Evolutionary conservation across 2,797 vertebrate species (phyloP).

Genomic region (Alexandromys oeconomus): DNA sequence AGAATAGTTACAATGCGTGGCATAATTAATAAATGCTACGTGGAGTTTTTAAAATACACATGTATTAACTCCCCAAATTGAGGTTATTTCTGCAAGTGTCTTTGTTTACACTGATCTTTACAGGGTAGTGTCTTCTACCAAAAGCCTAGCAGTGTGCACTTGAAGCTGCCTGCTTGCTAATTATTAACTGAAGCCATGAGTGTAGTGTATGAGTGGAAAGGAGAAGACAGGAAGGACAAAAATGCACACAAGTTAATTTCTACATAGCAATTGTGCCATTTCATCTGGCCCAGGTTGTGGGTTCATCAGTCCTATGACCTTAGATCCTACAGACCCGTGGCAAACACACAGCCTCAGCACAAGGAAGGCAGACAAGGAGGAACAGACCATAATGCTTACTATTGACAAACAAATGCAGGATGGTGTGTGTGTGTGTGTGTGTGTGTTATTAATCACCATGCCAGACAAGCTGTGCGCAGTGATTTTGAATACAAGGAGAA

Average conservation of each 20-base stretch:
- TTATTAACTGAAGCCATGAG: not conserved
- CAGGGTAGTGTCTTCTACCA: not conserved
- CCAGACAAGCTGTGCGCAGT: rapidly evolving
- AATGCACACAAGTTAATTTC: not conserved
- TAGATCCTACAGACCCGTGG: not conserved
- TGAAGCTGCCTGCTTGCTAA: not conserved
- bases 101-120: not conserved
- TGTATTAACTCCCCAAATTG: not conserved
- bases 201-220: rapidly evolving
- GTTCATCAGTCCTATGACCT: not conserved
- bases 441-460: not conserved
- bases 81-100: not conserved
- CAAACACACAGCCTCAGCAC: not conserved
- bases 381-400: not conserved
- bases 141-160: not conserved
- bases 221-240: not conserved
- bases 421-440: not conserved
- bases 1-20: not conserved
- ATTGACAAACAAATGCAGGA: not conserved
- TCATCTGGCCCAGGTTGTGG: not conserved
- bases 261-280: rapidly evolving
- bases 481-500: not conserved
- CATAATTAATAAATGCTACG: rapidly evolving
- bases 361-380: not conserved
- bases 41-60: not conserved